Evolutionary conservation across 1,140 invertebrate genomes (phyloP).

Genomic region (Neuroterus valhalla): DNA sequence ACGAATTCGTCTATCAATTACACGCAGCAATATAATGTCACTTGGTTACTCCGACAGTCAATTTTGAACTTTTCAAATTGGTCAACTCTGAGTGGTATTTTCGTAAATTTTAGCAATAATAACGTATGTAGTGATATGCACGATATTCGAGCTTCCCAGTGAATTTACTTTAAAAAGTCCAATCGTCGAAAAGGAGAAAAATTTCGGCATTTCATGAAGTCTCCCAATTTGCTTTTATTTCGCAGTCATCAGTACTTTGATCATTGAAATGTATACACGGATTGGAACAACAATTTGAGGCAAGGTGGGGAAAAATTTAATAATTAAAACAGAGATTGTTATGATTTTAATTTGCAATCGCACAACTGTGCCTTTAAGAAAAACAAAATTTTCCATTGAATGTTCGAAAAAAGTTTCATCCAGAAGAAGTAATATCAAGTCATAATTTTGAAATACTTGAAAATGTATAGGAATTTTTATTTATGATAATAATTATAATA

Average conservation of each 20-base stretch:
- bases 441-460: too few species aligned
- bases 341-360: too few species aligned
- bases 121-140: background rate
- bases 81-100: background rate
- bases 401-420: too few species aligned
- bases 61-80: background rate
- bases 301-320: too few species aligned
- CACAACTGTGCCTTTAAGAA: too few species aligned
- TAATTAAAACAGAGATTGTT: too few species aligned
- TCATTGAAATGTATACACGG: background rate
- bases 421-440: too few species aligned
- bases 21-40: background rate
- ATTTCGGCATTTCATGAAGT: background rate
- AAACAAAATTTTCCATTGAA: too few species aligned
- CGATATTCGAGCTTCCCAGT: background rate
- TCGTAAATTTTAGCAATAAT: background rate
- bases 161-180: background rate
- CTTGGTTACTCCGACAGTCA: conserved; percentile 8
- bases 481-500: too few species aligned
- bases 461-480: too few species aligned
- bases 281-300: too few species aligned
- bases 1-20: conserved; percentile 10
- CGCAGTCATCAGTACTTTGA: background rate
- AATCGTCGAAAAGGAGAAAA: background rate
- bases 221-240: background rate